Evolutionary conservation across 2,113 vertebrate genomes (phyloP).

Genomic region (Nymphicus hollandicus): DNA sequence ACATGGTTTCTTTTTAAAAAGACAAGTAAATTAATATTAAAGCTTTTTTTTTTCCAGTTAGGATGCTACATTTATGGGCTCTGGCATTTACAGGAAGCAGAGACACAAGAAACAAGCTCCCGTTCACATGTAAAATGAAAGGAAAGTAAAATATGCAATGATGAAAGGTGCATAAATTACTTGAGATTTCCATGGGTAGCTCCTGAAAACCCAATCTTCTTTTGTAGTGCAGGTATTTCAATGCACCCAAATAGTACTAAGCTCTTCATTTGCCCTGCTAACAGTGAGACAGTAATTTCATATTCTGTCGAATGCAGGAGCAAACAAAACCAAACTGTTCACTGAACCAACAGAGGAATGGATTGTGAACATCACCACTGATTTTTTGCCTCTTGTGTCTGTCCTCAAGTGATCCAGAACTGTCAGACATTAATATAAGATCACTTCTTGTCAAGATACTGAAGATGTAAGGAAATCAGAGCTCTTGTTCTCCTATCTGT

Average conservation of each 20-base stretch:
- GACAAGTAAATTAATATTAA: not conserved
- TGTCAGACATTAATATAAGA: not conserved
- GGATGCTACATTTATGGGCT: not conserved
- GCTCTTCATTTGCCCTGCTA: not conserved
- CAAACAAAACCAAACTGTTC: not conserved
- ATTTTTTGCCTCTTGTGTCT: not conserved
- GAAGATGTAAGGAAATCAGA: not conserved
- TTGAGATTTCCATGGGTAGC: not conserved
- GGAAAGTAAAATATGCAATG: not conserved
- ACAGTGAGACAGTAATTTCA: not conserved
- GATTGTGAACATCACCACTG: not conserved
- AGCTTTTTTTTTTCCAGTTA: not conserved
- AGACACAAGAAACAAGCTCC: not conserved
- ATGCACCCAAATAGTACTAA: not conserved
- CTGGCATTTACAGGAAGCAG: not conserved
- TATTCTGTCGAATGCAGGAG: not conserved
- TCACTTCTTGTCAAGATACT: not conserved
- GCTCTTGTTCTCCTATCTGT: fast-evolving
- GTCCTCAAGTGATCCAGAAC: not conserved
- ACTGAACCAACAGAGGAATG: not conserved
- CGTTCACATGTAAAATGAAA: not conserved
- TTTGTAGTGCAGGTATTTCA: not conserved
- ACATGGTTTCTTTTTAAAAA: not conserved
- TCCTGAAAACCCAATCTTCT: not conserved
- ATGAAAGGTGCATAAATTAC: not conserved